phyloP scores from a whole-genome alignment of 2,113 vertebrate species.

The Mohoua ochrocephala region DNA sequence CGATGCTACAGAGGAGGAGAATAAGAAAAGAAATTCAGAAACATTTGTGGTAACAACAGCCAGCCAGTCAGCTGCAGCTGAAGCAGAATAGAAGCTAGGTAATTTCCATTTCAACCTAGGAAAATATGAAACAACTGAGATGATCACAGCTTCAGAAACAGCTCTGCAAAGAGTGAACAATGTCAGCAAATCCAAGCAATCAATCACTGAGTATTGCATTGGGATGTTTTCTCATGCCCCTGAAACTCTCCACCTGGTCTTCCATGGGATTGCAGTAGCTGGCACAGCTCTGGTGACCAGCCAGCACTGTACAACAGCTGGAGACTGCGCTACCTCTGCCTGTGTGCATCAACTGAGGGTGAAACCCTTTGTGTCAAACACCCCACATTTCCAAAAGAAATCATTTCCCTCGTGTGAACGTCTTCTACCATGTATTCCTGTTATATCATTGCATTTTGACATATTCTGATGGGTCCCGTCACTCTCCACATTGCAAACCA shows the following conservation, averaged over 20 bases:
- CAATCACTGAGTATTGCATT: background rate
- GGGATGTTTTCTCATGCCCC: background rate
- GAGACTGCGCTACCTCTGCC: background rate
- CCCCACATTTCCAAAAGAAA: background rate
- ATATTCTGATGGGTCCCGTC: background rate
- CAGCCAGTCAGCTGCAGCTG: background rate
- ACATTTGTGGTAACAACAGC: background rate
- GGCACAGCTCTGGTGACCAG: background rate
- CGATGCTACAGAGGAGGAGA: rapidly evolving
- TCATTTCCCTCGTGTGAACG: background rate
- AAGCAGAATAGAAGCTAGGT: background rate
- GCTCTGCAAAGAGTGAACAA: background rate
- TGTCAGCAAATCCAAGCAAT: background rate
- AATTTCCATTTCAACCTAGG: background rate
- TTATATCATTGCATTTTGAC: background rate
- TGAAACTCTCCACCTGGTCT: background rate
- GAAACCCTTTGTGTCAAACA: background rate
- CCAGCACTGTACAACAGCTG: background rate
- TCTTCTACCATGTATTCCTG: background rate
- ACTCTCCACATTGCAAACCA: background rate
- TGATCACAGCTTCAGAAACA: background rate
- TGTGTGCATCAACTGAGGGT: background rate
- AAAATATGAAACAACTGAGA: background rate
- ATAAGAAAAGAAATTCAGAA: background rate
- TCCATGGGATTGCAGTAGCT: background rate